A percentile compares a stretch with the other conserved stretches of the same genome.
These are phyloP conservation scores for Clitarchus hookeri DNA, from an alignment of 2,888 invertebrate genomes.

Conservation along the genomic window DNA sequence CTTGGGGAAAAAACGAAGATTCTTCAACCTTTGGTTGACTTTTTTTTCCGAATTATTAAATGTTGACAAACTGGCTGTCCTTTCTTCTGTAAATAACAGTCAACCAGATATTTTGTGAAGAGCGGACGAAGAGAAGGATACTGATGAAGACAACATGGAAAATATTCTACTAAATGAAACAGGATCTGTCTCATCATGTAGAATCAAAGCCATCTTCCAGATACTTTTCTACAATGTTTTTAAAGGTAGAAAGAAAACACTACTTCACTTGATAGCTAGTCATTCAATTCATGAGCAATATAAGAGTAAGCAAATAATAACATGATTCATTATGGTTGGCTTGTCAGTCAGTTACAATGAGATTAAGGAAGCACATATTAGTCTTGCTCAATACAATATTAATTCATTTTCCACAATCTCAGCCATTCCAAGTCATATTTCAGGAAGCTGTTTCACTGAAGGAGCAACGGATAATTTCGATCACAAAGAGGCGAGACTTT, in stretches of 20 bases:
- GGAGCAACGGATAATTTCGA: neutral
- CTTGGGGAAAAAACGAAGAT: neutral
- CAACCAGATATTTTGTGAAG: neutral
- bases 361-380: neutral
- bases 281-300: neutral
- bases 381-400: neutral
- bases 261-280: neutral
- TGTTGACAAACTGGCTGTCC: slow-evolving; percentile 2
- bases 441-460: neutral
- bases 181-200: neutral
- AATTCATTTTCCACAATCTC: neutral
- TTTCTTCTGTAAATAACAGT: neutral
- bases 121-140: too few species aligned
- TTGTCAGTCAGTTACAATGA: slow-evolving; percentile 15
- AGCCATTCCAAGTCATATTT: neutral
- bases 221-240: slow-evolving; percentile 19
- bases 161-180: neutral
- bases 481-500: neutral
- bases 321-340: neutral
- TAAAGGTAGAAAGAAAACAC: neutral
- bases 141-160: neutral
- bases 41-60: neutral
- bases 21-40: neutral
- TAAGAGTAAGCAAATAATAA: neutral
- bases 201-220: neutral